Evolutionary conservation across 2,797 vertebrate genomes (phyloP), one percentile per base, ranked within the genome.

Genomic region (Clangula hyemalis): DNA sequence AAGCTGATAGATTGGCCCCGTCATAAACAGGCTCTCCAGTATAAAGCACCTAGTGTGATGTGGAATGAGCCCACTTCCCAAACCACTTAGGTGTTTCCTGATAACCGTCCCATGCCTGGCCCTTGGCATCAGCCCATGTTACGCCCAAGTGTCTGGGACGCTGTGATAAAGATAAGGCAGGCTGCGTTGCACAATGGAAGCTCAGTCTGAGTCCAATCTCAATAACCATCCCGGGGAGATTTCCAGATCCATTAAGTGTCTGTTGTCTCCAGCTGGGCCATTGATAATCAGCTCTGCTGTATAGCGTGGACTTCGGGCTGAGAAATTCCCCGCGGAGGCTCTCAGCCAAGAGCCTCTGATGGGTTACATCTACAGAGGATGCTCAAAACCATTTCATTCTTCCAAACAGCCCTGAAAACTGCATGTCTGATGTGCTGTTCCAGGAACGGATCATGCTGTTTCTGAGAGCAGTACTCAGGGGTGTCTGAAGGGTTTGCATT

Each of bases 151-250:
- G 92, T 90, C 95, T 96, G 81, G 84, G 51, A 80, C 75, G 80
- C 69, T 72, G 74, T 38, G 88, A 94, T 95, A 93, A 96, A 96
- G 94, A 96, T 95, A 96, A 95, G 94, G 90, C 77, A 71, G 87
- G 76, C 77, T 91, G 32, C 73, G 25, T 60, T 10, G 0, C 72
- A 90, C 84, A 93, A 75, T 77, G 81, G 88, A 30, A 70, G 51
- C 61, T 94, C 93, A 92, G 75, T 80, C 69, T 76, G 61, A 89
- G 75, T 51, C 69, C 87, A 45, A 65, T 65, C 69, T 49, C 53
- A 91, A 53, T 65, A 94, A 65, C 51, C 8, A 2, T 77, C 47
- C 72, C 45, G 34, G 64, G 69, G 54, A 94, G 69, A 60, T 87
- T 94, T 95, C 73, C 62, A 85, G 72, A 84, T 77, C 54, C 86